Evolutionary conservation across 2,888 invertebrate genomes (phyloP), one percentile per base, ranked within the genome.

Genomic region (Gibbula magus): DNA sequence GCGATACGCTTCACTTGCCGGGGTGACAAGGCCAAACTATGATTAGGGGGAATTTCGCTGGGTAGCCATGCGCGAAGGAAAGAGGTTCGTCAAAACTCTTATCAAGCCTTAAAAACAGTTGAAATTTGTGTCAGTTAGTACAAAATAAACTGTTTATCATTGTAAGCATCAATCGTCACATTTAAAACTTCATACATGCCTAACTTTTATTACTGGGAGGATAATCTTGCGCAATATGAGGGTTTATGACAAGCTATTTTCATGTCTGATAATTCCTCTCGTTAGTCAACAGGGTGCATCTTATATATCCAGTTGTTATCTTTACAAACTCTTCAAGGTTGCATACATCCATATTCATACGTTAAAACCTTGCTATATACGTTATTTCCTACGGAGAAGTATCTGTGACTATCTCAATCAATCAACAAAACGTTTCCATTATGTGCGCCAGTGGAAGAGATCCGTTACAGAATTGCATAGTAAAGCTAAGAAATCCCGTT

Each of bases 21-120:
- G 35, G 70, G 70, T 70, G 70, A 70, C 35, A 70, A 70, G 70
- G 70, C 70, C 70, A 32, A 29, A 35, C 32, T 70, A 32, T 70
- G 35, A 70, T 70, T 70, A 70, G 29, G 70, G 70, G 70, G 70
- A 70, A 20, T 70, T 70, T 70, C 70, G n/a, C 0, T 10, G 70
- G 29, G 29, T 70, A 70, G 29, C 70, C 70, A 70, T 70, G 70
- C 70, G 70, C 32, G 70, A 70, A 70, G 70, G 70, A 70, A 70
- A 70, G 35, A 70, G 18, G 70, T 70, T 35, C 70, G 18, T 70
- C 70, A 70, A 32, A 32, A 20, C 70, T 70, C 32, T 70, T 39
- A 70, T 70, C 70, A 35, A 18, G 29, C 20, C 25, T 70, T 70
- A 70, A 70, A 70, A 70, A 70, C 70, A 70, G n/a, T 39, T 16